Base-by-base conservation (phyloP, 2,113 vertebrate genomes). In the Willisornis vidua region DNA sequence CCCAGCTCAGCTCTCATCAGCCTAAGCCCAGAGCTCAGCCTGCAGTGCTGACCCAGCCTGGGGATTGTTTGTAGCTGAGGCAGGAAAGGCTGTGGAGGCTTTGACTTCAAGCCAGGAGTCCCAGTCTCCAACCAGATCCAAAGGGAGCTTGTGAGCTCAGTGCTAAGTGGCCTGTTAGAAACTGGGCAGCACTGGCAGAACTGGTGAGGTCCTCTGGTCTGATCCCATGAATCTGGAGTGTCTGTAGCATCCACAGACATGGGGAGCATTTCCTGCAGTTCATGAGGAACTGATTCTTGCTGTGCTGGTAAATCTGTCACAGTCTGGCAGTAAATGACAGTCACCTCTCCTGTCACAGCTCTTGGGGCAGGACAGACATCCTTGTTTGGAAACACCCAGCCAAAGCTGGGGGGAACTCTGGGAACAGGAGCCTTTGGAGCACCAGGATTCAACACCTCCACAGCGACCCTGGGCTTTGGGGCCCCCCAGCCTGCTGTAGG, bases 381-480 rank as follows among this genome's bases (percentile, higher is more conserved):
- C 15, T 89, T 99, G 66, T 99, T 99, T 81, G 99, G 99, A 39
- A 99, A 97, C 89, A 99, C 96, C 51, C 99, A 99, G 95, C 98
- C 98, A 52, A 99, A 99, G 94, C 98, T 98, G 63, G 99, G 98
- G 37, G 98, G 98, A 51, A 96, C 98, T 0, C 97, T 99, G 57
- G 99, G 99, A 77, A 98, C 99, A 3, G 99, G 99, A 77, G 90
- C 98, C 0, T 99, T 99, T 9, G 99, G 99, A 54, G 66, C 97
- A 1, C 77, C 98, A 1, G 98, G 98, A 20, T 99, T 99, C 96
- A 99, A 98, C 95, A 98, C 98, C 0, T 98, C 98, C 20, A 91
- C 98, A 18, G 97, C 97, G 7, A 94, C 97, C 2, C 96, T 99
- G 94, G 99, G 99, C 71, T 99, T 99, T 2, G 99, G 99, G 48